Conservation (phyloP, 1,140 invertebrate genomes). For the Meloidogyne hapla region DNA sequence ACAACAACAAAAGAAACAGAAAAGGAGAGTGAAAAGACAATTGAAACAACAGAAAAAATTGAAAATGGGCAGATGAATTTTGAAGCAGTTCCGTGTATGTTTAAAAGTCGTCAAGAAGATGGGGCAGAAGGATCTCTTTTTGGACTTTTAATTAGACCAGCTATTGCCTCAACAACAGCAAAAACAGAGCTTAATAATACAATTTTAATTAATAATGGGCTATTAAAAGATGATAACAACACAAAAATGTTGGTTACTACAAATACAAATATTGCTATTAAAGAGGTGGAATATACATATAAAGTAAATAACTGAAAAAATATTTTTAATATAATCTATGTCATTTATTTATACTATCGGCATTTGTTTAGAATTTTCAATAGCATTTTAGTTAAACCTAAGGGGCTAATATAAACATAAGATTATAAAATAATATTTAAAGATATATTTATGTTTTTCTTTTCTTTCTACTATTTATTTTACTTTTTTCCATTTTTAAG, state of each 20-base stretch:
- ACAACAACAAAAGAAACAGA: neutral
- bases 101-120: constrained; percentile 40
- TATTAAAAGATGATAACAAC: neutral
- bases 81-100: constrained; percentile 45
- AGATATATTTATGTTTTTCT: no score
- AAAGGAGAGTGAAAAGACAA: neutral
- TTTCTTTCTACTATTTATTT: neutral
- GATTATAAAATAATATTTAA: neutral
- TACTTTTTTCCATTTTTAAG: neutral
- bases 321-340: no score
- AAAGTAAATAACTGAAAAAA: no score
- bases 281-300: no score
- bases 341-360: no score
- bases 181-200: neutral
- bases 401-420: neutral
- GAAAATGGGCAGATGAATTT: constrained; percentile 39
- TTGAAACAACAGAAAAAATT: neutral
- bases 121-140: constrained; percentile 44
- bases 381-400: no score
- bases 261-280: neutral
- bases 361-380: no score
- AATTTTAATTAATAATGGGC: neutral
- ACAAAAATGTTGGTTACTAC: neutral
- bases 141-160: constrained; percentile 42
- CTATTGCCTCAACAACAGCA: neutral